Evolutionary conservation across 2,888 invertebrate genomes (phyloP).

Genomic region (Euspilapteryx auroguttella): DNA sequence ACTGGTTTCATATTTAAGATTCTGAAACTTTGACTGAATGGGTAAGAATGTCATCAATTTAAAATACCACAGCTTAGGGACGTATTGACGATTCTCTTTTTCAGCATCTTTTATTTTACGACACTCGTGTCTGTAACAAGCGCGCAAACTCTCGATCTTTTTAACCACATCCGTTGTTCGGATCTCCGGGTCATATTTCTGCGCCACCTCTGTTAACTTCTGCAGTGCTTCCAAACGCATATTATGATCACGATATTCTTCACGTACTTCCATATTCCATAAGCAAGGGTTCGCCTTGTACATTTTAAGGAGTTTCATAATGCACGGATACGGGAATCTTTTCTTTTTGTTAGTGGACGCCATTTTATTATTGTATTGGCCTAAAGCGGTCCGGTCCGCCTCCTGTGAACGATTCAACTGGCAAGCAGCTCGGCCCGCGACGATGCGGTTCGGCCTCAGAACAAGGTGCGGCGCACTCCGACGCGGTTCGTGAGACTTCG

Average conservation of each 20-base stretch:
- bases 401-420: too few species aligned
- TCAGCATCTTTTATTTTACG: neutral
- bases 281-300: conserved; percentile 2
- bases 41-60: conserved; percentile 1
- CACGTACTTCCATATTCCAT: conserved; percentile 1
- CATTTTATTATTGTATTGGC: conserved; percentile 2
- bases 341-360: neutral
- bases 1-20: neutral
- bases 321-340: neutral
- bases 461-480: too few species aligned
- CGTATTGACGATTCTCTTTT: neutral
- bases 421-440: too few species aligned
- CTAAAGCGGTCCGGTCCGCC: too few species aligned
- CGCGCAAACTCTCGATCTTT: conserved; percentile 44
- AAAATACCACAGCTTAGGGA: conserved; percentile 4
- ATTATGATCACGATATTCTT: too few species aligned
- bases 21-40: too few species aligned
- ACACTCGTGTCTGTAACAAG: conserved; percentile 14
- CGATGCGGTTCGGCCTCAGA: too few species aligned
- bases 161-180: conserved; percentile 39
- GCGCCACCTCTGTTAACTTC: conserved; percentile 29
- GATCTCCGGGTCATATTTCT: conserved; percentile 30
- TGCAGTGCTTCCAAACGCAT: conserved; percentile 35
- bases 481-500: too few species aligned
- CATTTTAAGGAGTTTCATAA: neutral